Evolutionary conservation across 2,888 invertebrate genomes (phyloP).

Genomic region (Galerucella nymphaeae): DNA sequence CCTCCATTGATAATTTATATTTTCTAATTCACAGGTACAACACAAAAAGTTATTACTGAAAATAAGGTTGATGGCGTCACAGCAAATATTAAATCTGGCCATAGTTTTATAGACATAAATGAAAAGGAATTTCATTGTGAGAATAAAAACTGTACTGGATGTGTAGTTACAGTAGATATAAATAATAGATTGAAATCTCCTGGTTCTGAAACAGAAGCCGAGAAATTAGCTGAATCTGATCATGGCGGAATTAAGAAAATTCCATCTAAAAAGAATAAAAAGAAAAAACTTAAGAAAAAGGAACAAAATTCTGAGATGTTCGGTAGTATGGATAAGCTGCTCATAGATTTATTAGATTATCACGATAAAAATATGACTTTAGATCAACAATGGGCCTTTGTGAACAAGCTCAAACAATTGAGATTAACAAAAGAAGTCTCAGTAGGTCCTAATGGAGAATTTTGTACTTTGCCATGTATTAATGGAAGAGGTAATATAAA

Average conservation of each 20-base stretch:
- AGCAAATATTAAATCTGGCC: not conserved
- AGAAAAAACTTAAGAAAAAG: not conserved
- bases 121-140: no score
- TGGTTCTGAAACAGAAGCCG: no score
- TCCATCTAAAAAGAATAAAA: not conserved
- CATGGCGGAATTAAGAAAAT: not conserved
- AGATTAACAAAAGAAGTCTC: not conserved
- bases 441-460: not conserved
- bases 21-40: no score
- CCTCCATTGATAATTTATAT: no score
- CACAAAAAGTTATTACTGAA: not conserved
- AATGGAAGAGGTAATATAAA: constrained; percentile 36
- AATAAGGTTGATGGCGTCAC: not conserved
- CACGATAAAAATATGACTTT: not conserved
- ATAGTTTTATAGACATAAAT: not conserved
- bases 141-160: not conserved
- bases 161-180: not conserved
- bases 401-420: not conserved
- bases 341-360: not conserved
- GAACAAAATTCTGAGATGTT: not conserved
- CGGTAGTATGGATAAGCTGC: not conserved
- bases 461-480: constrained; percentile 24
- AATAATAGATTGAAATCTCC: not conserved
- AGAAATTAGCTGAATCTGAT: not conserved
- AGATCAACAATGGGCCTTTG: not conserved